Base-by-base conservation (phyloP, 2,113 vertebrate species). In the Galbula dea region DNA sequence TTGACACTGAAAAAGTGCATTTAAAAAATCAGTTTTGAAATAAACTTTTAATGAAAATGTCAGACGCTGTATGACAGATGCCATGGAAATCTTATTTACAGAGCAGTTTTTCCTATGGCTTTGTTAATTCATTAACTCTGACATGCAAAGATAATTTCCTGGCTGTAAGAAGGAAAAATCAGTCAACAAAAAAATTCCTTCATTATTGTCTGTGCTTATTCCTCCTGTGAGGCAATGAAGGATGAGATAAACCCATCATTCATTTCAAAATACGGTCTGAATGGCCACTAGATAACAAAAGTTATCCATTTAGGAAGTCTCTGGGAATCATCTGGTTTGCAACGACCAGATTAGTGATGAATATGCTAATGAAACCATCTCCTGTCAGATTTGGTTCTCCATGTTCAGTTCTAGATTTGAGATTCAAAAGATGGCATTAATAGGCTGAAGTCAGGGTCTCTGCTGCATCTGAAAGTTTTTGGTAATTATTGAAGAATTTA, bases 41-140 rank as follows among this genome's bases (percentile, higher is more conserved):
- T 86, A 76, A 87, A 83, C 59, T 85, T 84, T 36, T 80, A 93
- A 94, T 89, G 89, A 83, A 92, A 94, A 88, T 86, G 78, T 92
- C 89, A 94, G 79, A 80, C 91, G 75, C 90, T 80, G 18, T 13
- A 52, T 52, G 83, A 89, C 75, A 91, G 81, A 87, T 89, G 89
- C 59, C 62, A 36, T 43, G 55, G 72, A 80, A 91, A 85, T 86
- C 49, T 89, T 92, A 93, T 91, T 92, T 95, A 88, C 75, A 75
- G 75, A 95, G 79, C 75, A 88, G 48, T 88, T 88, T 86, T 80
- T 96, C 63, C 79, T 87, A 36, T 1, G 0, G 67, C 75, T 91
- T 94, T 91, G 67, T 89, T 83, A 92, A 68, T 93, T 80, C 82
- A 71, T 84, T 89, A 76, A 83, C 82, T 89, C 67, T 74, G 77